Conservation (phyloP, 2,888 invertebrate species). For the Agelastica alni region DNA sequence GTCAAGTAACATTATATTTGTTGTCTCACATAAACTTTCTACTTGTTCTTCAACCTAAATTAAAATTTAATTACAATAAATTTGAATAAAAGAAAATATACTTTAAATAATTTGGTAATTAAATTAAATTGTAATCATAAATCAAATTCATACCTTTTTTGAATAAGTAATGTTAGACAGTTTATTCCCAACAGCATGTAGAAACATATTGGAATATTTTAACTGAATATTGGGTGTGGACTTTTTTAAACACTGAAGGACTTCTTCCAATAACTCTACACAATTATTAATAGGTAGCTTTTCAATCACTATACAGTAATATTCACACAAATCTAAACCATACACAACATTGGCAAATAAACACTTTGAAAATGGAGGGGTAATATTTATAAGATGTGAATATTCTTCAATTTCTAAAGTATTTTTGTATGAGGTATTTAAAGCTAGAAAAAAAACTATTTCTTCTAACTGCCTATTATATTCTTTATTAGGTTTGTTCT, state of each 20-base stretch:
- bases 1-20: slow-evolving; percentile 42
- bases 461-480: slow-evolving; percentile 41
- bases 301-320: slow-evolving; percentile 39
- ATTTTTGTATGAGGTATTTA: slow-evolving; percentile 48
- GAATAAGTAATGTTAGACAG: slow-evolving; percentile 11
- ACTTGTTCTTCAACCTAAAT: slow-evolving; percentile 39
- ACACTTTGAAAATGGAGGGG: slow-evolving; percentile 49
- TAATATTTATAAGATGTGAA: slow-evolving; percentile 46
- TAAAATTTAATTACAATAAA: no score
- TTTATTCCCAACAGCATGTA: slow-evolving; percentile 35
- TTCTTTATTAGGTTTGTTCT: slow-evolving; percentile 26
- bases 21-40: slow-evolving; percentile 37
- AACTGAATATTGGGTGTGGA: slow-evolving; percentile 37
- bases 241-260: slow-evolving; percentile 43
- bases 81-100: no score
- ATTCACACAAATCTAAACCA: slow-evolving; percentile 38
- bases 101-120: no score
- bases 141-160: no score
- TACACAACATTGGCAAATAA: slow-evolving; percentile 44
- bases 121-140: no score
- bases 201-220: slow-evolving; percentile 34
- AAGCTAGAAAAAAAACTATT: slow-evolving; percentile 44
- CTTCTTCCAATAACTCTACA: slow-evolving; percentile 44
- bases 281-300: slow-evolving; percentile 38
- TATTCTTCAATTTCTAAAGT: slow-evolving; percentile 42